Percentiles rank a stretch among this genome's conserved stretches.
These are phyloP conservation scores for Dicyrtomina minuta DNA, from an alignment of 2,888 invertebrate genomes.

Conservation along the genomic window DNA sequence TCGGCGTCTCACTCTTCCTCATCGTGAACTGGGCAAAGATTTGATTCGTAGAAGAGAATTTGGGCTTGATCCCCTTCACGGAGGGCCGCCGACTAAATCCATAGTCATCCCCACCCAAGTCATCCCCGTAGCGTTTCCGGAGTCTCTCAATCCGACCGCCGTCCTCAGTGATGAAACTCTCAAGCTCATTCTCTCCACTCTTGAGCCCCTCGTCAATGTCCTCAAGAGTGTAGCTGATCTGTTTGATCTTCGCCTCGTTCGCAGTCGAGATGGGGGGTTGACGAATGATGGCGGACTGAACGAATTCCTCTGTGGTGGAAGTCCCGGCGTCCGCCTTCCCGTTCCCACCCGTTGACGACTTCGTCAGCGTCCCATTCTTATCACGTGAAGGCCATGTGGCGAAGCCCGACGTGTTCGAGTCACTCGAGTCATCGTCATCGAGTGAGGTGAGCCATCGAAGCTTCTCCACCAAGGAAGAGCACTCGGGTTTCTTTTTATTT, in stretches of 20 bases:
- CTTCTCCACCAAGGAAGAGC: slow-evolving; percentile 74
- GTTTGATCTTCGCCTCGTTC: slow-evolving; percentile 52
- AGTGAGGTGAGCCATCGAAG: slow-evolving; percentile 83
- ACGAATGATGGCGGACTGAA: slow-evolving; percentile 45
- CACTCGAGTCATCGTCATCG: slow-evolving; percentile 67
- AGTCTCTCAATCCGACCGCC: slow-evolving; percentile 79
- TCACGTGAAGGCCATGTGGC: slow-evolving; percentile 53
- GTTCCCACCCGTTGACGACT: slow-evolving; percentile 38
- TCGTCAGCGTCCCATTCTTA: slow-evolving; percentile 47
- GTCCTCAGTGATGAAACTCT: slow-evolving; percentile 81
- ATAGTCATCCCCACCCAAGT: slow-evolving; percentile 82
- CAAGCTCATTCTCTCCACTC: slow-evolving; percentile 65
- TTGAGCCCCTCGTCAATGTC: slow-evolving; percentile 65
- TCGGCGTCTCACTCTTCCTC: slow-evolving; percentile 35
- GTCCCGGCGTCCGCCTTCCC: slow-evolving; percentile 53
- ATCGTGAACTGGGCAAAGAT: slow-evolving; percentile 53
- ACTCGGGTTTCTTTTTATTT: slow-evolving; percentile 60
- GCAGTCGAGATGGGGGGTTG: slow-evolving; percentile 46
- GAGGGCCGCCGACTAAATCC: slow-evolving; percentile 87
- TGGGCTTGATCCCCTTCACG: slow-evolving; percentile 84
- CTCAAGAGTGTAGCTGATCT: slow-evolving; percentile 65
- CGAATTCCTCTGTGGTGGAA: slow-evolving; percentile 50
- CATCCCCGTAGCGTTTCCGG: slow-evolving; percentile 68
- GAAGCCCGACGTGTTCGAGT: slow-evolving; percentile 39
- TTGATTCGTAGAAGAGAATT: slow-evolving; percentile 70